Evolutionary conservation across 92 coral and sea anemone genomes (phyloP).

Genomic region (Epizoanthus rinbou): DNA sequence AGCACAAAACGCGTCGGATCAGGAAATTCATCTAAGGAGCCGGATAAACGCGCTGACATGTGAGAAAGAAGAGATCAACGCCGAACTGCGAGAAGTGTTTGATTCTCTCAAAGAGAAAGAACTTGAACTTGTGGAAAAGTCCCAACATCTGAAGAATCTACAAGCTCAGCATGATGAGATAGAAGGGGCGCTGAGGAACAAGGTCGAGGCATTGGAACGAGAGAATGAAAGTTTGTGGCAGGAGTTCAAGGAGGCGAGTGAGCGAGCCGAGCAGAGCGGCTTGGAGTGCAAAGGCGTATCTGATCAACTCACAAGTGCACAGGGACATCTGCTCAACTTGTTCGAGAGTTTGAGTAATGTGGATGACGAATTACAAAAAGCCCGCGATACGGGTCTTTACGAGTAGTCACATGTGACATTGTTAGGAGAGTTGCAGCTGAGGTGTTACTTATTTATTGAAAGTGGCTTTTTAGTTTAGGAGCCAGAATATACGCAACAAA

Average conservation of each 20-base stretch:
- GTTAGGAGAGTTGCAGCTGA: not conserved
- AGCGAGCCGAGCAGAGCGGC: slow-evolving; percentile 78
- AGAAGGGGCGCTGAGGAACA: slow-evolving; percentile 55
- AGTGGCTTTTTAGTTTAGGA: too few species aligned
- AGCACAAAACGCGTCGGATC: slow-evolving; percentile 65
- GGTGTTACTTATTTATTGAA: too few species aligned
- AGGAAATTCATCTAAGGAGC: slow-evolving; percentile 68
- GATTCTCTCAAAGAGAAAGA: slow-evolving; percentile 74
- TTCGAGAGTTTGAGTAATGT: slow-evolving; percentile 83
- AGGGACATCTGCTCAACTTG: slow-evolving; percentile 68
- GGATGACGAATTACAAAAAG: slow-evolving; percentile 81
- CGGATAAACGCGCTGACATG: slow-evolving; percentile 65
- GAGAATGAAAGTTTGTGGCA: slow-evolving; percentile 85
- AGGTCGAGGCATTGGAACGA: slow-evolving; percentile 67
- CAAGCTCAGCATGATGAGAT: slow-evolving; percentile 59
- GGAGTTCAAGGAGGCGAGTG: slow-evolving; percentile 74
- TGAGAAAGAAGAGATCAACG: slow-evolving; percentile 76
- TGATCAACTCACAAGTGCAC: slow-evolving; percentile 77
- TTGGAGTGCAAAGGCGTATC: slow-evolving; percentile 78
- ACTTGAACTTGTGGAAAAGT: slow-evolving; percentile 58
- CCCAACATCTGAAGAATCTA: slow-evolving; percentile 66
- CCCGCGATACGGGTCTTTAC: slow-evolving; percentile 62
- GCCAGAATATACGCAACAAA: too few species aligned
- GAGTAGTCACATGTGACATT: slow-evolving; percentile 4
- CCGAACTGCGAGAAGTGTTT: slow-evolving; percentile 57